Evolutionary conservation across 2,113 vertebrate species (phyloP).

Genomic region (Polypterus bichir): DNA sequence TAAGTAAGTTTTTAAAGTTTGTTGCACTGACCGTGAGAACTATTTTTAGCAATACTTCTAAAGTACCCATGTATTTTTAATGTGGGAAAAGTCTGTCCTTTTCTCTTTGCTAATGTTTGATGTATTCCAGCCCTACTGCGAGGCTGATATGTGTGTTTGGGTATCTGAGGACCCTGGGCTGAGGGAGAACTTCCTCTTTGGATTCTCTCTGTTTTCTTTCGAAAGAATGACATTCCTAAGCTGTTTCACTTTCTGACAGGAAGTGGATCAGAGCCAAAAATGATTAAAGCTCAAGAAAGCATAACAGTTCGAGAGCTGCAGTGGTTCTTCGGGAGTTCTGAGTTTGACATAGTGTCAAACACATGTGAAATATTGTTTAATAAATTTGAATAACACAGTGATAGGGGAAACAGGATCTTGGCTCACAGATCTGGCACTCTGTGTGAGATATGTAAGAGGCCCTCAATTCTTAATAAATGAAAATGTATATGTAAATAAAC

Average conservation of each 20-base stretch:
- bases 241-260: conserved; percentile 98
- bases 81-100: conserved; percentile 99
- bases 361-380: conserved; percentile 81
- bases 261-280: conserved; percentile 87
- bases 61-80: conserved; percentile 91
- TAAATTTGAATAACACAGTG: conserved; percentile 73
- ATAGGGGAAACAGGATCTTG: conserved; percentile 59
- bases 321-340: conserved; percentile 63
- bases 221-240: conserved; percentile 98
- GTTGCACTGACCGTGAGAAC: conserved; percentile 77
- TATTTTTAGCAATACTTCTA: conserved; percentile 95
- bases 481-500: conserved; percentile 64
- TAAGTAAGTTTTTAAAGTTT: conserved; percentile 47
- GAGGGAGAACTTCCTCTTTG: conserved; percentile 94
- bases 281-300: conserved; percentile 92
- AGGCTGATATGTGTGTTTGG: conserved; percentile 52
- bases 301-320: conserved; percentile 73
- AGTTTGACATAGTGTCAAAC: conserved; percentile 84
- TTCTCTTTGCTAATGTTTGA: conserved; percentile 91
- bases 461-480: conserved; percentile 53
- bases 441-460: conserved; percentile 51
- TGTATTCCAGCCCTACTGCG: conserved; percentile 86
- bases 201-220: conserved; percentile 99
- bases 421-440: conserved; percentile 43
- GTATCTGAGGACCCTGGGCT: conserved; percentile 79